These are phyloP conservation scores for Centropus unirufus DNA, from an alignment of 2,113 vertebrate species.

Conservation along the genomic window DNA sequence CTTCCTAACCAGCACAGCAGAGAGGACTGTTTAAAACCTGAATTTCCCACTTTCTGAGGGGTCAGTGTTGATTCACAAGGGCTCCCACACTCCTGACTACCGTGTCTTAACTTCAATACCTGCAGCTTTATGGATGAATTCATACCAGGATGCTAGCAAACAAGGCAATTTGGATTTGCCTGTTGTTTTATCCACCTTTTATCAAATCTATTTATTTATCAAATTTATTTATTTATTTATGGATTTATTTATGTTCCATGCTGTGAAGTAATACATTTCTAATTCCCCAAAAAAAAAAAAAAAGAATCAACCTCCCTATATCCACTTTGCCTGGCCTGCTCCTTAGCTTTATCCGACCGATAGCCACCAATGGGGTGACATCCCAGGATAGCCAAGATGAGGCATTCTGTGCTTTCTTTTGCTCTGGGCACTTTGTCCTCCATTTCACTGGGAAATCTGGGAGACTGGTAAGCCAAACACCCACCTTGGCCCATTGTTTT, in stretches of 20 bases:
- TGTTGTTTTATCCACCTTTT: neutral
- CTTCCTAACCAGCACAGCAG: neutral
- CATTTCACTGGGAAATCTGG: neutral
- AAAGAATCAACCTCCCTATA: neutral
- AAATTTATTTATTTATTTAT: too few species aligned
- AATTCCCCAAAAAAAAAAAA: neutral
- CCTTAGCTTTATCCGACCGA: neutral
- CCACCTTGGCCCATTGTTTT: neutral
- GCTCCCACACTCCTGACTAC: neutral
- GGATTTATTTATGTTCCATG: neutral
- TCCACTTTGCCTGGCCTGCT: neutral
- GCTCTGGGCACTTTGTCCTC: neutral
- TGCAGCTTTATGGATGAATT: neutral
- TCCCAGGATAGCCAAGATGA: accelerated
- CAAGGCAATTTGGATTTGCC: neutral
- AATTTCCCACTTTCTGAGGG: neutral
- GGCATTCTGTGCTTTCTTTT: neutral
- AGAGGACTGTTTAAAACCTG: neutral
- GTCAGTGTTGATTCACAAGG: neutral
- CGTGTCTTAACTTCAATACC: neutral
- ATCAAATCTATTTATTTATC: neutral
- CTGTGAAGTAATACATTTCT: neutral
- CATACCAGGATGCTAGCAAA: neutral
- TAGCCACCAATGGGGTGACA: neutral
- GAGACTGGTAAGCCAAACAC: neutral